Base-by-base conservation (phyloP, 2,888 invertebrate species). In the Hybos culiciformis region DNA sequence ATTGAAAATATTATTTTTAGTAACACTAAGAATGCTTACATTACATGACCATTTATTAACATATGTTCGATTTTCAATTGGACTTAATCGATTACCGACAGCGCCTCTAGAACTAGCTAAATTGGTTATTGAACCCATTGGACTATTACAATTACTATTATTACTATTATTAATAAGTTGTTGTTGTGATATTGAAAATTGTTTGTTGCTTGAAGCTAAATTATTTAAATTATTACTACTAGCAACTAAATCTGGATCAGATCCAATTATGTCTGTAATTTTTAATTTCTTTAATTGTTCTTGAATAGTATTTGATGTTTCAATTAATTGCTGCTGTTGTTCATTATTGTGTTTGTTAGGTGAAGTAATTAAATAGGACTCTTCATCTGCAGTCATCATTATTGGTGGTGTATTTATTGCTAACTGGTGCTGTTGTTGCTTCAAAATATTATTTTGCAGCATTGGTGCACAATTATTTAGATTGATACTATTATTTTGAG, bases 1-100 rank as follows among this genome's bases (percentile, higher is more conserved):
- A 26, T 29, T 20, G 14, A 23, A 11, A 20, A 31, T 9, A 11
- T 26, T 3, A 37, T 20, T 31, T 7, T 4, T 12, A 21, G n/a
- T 39, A n/a, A 26, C 6, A 19, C 3, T 8, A 26, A 11, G 8
- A 14, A 1, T 7, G 63, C 70, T 66, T 50, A 75, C 75, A 48
- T 67, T 63, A 55, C 75, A 75, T 29, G 71, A 60, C 75, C 75
- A 75, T 60, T 75, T 75, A 47, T 56, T 55, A 31, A 59, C 53
- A 48, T 53, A 60, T 44, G 55, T 53, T 40, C 55, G 53, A 57
- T 52, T 53, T 32, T 66, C 63, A 24, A 62, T 53, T 39, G 59
- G 56, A 49, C 59, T 65, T 23, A 60, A 47, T 29, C 64, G 59
- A 52, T 58, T 59, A 11, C 58, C 57, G 26, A 56, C 56, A 26